These are phyloP conservation scores for Epirrita christyi DNA, from an alignment of 2,888 invertebrate species.

Conservation along the genomic window DNA sequence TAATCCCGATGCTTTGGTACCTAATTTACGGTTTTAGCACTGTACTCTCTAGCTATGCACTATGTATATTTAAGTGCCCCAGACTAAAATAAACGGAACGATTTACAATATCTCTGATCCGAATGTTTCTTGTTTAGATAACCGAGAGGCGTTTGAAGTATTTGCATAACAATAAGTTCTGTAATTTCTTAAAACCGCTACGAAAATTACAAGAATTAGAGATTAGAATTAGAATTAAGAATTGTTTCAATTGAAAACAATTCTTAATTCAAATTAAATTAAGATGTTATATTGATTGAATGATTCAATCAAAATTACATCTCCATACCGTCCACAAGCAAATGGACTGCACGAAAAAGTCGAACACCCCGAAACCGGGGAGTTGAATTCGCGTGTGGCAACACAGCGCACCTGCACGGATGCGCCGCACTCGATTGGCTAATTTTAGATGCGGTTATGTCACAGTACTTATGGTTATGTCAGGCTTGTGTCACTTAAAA, in stretches of 20 bases:
- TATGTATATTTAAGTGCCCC: no score
- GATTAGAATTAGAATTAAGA: no score
- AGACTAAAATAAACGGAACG: no score
- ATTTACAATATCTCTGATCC: no score
- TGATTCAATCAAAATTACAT: no score
- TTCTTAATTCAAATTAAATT: no score
- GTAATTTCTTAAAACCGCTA: no score
- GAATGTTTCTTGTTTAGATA: no score
- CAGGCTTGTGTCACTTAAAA: conserved; percentile 9
- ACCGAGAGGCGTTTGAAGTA: no score
- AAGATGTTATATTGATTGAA: neutral
- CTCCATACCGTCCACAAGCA: neutral
- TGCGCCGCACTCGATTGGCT: conserved; percentile 68
- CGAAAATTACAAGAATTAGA: no score
- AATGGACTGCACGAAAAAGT: neutral
- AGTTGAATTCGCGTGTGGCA: conserved; percentile 58
- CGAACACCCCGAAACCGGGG: conserved; percentile 48
- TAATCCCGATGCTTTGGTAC: conserved; percentile 37
- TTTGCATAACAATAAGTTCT: no score
- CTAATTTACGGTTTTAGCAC: neutral
- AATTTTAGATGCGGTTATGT: conserved; percentile 78
- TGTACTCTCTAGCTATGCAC: neutral
- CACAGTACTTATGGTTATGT: conserved; percentile 41
- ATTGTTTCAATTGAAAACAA: no score
- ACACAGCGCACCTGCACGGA: conserved; percentile 74